Evolutionary conservation across 2,888 invertebrate species (phyloP).

Genomic region (Tipula helvola): DNA sequence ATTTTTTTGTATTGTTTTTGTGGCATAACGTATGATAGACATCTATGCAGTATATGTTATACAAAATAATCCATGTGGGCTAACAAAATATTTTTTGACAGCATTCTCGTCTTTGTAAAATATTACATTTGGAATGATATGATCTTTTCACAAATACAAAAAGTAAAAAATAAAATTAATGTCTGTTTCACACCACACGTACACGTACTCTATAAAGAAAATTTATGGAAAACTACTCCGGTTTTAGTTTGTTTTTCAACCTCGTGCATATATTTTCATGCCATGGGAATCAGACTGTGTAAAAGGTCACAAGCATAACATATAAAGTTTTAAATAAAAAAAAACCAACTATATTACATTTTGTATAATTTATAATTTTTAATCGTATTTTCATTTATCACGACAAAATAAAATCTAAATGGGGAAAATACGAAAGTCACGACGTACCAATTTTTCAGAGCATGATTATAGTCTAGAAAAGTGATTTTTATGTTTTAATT

Average conservation of each 20-base stretch:
- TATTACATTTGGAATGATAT: neutral
- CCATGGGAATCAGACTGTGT: neutral
- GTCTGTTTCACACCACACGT: neutral
- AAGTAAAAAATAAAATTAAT: neutral
- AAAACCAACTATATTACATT: neutral
- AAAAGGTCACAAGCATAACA: neutral
- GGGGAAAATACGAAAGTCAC: neutral
- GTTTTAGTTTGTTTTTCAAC: neutral
- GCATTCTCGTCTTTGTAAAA: neutral
- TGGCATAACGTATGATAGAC: neutral
- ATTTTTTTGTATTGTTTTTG: neutral
- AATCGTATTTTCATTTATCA: neutral
- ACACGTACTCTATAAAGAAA: neutral
- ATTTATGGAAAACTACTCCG: neutral
- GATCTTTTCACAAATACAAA: neutral
- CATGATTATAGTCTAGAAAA: neutral
- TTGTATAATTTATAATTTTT: neutral
- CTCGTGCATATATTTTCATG: neutral
- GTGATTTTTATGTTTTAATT: neutral
- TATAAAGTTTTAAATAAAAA: neutral
- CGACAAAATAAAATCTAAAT: neutral
- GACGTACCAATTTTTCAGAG: neutral
- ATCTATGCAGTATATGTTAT: neutral
- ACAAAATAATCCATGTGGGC: neutral
- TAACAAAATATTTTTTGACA: neutral